These are phyloP conservation scores for Cyprinella venusta DNA, from an alignment of 2,797 vertebrate species.

Conservation along the genomic window DNA sequence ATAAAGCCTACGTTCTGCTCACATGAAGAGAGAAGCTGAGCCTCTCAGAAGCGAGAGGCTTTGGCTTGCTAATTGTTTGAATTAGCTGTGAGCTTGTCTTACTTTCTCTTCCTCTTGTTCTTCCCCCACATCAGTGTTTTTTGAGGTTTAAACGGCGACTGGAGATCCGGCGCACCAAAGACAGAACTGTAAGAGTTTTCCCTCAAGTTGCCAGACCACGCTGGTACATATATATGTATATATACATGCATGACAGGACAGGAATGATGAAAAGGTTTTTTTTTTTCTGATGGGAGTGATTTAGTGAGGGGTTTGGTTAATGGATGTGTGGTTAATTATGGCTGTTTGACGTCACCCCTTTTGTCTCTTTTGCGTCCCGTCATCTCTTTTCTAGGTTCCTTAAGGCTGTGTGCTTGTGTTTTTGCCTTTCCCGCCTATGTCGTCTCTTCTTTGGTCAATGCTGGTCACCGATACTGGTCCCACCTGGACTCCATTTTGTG, in stretches of 20 bases:
- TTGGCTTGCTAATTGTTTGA: constrained; percentile 73
- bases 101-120: constrained; percentile 62
- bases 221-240: constrained; percentile 59
- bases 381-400: constrained; percentile 43
- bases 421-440: constrained; percentile 62
- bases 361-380: constrained; percentile 71
- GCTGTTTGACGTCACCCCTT: constrained; percentile 68
- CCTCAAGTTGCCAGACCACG: constrained; percentile 76
- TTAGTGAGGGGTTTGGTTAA: constrained; percentile 48
- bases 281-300: constrained; percentile 29
- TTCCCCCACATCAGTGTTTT: constrained; percentile 61
- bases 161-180: constrained; percentile 80
- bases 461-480: constrained; percentile 65
- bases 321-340: constrained; percentile 62
- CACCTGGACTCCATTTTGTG: constrained; percentile 78
- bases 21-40: constrained; percentile 68
- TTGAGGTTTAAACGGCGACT: constrained; percentile 63
- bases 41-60: constrained; percentile 61
- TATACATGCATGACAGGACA: constrained; percentile 62
- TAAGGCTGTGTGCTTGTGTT: constrained; percentile 47
- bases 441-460: constrained; percentile 65
- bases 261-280: constrained; percentile 51
- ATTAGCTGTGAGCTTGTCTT: constrained; percentile 73
- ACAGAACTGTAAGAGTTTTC: constrained; percentile 77
- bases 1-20: constrained; percentile 76